Evolutionary conservation across 2,888 invertebrate species (phyloP), one percentile per base, ranked within the genome.

Genomic region (Schrankia costaestrigalis): DNA sequence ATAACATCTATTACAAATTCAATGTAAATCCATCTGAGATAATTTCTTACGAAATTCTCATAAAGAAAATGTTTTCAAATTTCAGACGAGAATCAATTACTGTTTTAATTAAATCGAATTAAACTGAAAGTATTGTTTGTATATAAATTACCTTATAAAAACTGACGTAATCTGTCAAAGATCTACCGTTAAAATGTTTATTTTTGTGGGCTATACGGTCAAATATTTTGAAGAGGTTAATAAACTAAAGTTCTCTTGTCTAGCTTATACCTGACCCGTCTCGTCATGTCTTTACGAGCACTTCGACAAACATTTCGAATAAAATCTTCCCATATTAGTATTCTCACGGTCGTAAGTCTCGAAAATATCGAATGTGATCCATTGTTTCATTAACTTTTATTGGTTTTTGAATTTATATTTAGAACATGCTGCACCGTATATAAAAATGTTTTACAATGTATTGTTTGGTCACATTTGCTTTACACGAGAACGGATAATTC

Each of bases 321-420:
- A 29, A 10, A 24, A 14, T 15, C n/a, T 22, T 27, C 10, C 25
- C 14, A 11, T 24, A 30, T 7, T 26, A n/a, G n/a, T n/a, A 14
- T 38, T 44, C 56, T 30, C 51, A 51, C 51, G 41, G 17, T 23
- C 23, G 23, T 26, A 11, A 22, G 8, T 25, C 1, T n/a, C 18
- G 12, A 7, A 4, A 12, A 13, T 18, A 23, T 30, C 9, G 8
- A 23, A 23, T 22, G 19, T 29, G 11, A 26, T 8, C 14, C 26
- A 11, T 27, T 19, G 3, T 18, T 28, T n/a, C 10, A 22, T n/a
- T 10, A n/a, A 22, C 12, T 5, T 21, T 10, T 22, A 8, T 14
- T 21, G 21, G 11, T 19, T 17, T 26, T 22, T 19, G 13, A 14
- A 14, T 10, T 29, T n/a, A 13, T 5, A 21, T 21, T 11, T 14